Conservation (phyloP, 2,888 invertebrate genomes). For the Clivina fossor region DNA sequence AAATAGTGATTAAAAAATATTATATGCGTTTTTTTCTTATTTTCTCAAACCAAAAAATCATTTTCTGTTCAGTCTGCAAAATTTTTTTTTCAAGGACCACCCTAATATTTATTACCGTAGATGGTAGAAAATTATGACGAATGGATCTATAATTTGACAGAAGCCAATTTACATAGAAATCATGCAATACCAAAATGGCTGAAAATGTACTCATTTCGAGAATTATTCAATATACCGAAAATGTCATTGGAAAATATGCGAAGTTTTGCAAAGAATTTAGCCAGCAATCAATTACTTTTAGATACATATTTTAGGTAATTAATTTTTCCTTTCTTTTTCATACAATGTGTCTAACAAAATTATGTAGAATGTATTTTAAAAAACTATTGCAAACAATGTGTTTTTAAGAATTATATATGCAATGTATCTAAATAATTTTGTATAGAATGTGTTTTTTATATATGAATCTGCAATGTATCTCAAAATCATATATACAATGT, state of each 20-base stretch:
- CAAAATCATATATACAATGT: no score
- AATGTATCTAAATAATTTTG: no score
- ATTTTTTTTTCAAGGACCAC: no score
- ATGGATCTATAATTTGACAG: constrained; percentile 74
- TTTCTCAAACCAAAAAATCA: no score
- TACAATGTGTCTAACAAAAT: no score
- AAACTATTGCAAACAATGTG: no score
- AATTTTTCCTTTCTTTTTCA: constrained; percentile 48
- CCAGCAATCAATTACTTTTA: constrained; percentile 56
- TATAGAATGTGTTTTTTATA: no score
- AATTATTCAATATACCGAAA: constrained; percentile 63
- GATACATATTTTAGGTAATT: constrained; percentile 50
- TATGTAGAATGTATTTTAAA: no score
- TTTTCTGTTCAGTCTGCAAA: no score
- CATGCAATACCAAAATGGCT: constrained; percentile 67
- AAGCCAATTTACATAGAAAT: constrained; percentile 61
- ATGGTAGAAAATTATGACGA: constrained; percentile 67
- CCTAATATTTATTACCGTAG: constrained; percentile 50
- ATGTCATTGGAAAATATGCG: constrained; percentile 66
- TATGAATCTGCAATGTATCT: no score
- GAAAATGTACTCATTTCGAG: constrained; percentile 73
- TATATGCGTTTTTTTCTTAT: no score
- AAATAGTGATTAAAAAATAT: constrained; percentile 12
- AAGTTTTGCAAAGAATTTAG: constrained; percentile 62
- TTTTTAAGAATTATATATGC: no score